Base-by-base conservation (phyloP, 2,797 vertebrate species). In the Enteromius afrohamiltoni region DNA sequence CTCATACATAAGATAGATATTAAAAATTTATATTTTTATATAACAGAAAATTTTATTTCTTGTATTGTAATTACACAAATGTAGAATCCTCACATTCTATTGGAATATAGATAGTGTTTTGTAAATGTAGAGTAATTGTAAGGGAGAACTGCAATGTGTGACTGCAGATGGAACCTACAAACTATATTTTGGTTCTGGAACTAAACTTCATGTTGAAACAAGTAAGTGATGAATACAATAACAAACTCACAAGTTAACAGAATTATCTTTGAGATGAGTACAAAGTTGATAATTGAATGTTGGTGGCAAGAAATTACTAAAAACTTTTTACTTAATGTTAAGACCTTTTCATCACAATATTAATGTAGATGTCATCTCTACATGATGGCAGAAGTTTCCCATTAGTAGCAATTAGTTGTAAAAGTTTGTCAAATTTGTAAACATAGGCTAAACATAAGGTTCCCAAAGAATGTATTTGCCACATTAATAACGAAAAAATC, bases 171-270 rank as follows among this genome's bases (percentile, higher is more conserved):
- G 60, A 75, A 81, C 51, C n/a, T 19, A 60, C 21, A 85, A 37
- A 34, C 37, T 68, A 6, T 64, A 69, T 65, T 82, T 87, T 42
- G 60, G 67, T 42, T 55, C 76, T 76, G 80, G 75, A 45, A 73
- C 80, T 65, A 82, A 79, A 73, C 70, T 86, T 64, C 37, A 65
- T 45, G 64, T 86, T 79, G 58, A 73, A 67, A 51, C 58, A 65
- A 83, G 80, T 86, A 77, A 83, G 80, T 83, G 16, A 26, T 8
- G 13, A 53, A 70, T 40, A 69, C n/a, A 55, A 9, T 67, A 31
- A 78, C 74, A 53, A 53, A 55, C 47, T 51, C 11, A 0, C 5
- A n/a, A 67, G 13, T 26, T 16, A 10, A 7, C 2, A 71, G 82
- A 69, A 9, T 81, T 11, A 49, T 73, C 8, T 84, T 84, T 75